Conservation (phyloP, 2,888 invertebrate species). For the Lasioglossum villosulum region DNA sequence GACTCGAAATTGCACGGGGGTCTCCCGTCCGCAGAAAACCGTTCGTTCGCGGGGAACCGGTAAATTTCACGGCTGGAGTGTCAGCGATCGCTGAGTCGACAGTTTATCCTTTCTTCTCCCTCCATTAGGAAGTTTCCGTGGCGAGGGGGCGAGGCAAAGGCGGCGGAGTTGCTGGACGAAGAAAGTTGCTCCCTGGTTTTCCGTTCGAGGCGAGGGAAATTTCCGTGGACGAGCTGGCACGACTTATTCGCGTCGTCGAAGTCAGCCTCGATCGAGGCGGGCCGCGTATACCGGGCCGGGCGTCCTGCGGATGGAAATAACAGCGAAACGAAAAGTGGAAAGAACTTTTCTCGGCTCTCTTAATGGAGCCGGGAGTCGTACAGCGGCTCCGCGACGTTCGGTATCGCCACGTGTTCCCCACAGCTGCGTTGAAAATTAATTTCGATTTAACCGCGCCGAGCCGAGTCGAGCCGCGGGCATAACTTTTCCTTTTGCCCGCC, state of each 20-base stretch:
- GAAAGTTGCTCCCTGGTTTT: constrained; percentile 25
- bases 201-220: constrained; percentile 48
- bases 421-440: constrained; percentile 78
- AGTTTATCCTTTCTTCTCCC: constrained; percentile 46
- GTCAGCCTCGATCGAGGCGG: constrained; percentile 44
- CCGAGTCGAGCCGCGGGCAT: constrained; percentile 9
- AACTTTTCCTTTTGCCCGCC: constrained; percentile 12
- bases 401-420: constrained; percentile 58
- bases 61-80: constrained; percentile 55
- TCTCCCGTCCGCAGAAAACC: background rate
- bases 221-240: constrained; percentile 48
- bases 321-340: constrained; percentile 62
- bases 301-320: constrained; percentile 61
- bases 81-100: constrained; percentile 57
- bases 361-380: constrained; percentile 71
- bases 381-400: constrained; percentile 14
- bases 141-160: background rate
- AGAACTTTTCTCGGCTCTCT: constrained; percentile 71
- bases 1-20: constrained; percentile 31
- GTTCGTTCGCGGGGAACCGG: constrained; percentile 28
- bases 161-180: background rate
- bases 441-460: constrained; percentile 68
- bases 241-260: constrained; percentile 54
- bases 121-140: constrained; percentile 47
- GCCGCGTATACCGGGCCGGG: constrained; percentile 18